A percentile compares a stretch with the other conserved stretches of the same genome.
phyloP scores from a whole-genome alignment of 2,797 vertebrate genomes.

The Emys orbicularis region DNA sequence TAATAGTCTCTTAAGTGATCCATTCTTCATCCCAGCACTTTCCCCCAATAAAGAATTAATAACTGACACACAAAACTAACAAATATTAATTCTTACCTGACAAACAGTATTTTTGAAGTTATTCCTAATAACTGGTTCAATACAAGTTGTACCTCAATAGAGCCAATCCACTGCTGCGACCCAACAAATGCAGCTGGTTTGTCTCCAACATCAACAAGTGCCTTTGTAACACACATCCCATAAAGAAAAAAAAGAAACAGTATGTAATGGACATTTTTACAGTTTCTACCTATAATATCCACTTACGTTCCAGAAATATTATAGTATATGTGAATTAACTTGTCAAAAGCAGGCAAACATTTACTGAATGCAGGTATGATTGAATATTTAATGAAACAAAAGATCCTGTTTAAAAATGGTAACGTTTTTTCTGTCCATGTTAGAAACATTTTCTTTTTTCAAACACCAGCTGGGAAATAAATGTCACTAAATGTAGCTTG shows the following conservation, averaged over 20 bases:
- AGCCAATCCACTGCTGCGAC: conserved; percentile 96
- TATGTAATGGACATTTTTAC: not conserved
- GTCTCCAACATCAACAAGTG: conserved; percentile 93
- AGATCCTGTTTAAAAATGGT: not conserved
- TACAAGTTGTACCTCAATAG: conserved; percentile 93
- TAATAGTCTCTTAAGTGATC: not conserved
- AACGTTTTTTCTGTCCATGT: fast-evolving
- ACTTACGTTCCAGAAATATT: not conserved
- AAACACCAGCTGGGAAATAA: not conserved
- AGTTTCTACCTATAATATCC: not conserved
- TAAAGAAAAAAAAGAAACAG: conserved; percentile 24
- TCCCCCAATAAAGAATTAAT: not conserved
- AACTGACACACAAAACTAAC: not conserved
- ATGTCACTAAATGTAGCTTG: not conserved
- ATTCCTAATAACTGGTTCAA: conserved; percentile 91
- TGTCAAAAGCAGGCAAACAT: not conserved
- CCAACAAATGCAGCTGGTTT: conserved; percentile 91
- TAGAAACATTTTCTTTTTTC: not conserved
- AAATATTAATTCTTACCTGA: conserved; percentile 85
- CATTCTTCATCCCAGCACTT: not conserved
- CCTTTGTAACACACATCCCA: conserved; percentile 79
- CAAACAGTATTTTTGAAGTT: conserved; percentile 96
- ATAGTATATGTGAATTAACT: not conserved
- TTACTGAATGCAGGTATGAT: not conserved
- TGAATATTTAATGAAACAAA: not conserved